Percentiles rank a stretch among this genome's conserved stretches.
These are phyloP conservation scores for Cyaniris semiargus DNA, from an alignment of 2,888 invertebrate genomes.

Conservation along the genomic window DNA sequence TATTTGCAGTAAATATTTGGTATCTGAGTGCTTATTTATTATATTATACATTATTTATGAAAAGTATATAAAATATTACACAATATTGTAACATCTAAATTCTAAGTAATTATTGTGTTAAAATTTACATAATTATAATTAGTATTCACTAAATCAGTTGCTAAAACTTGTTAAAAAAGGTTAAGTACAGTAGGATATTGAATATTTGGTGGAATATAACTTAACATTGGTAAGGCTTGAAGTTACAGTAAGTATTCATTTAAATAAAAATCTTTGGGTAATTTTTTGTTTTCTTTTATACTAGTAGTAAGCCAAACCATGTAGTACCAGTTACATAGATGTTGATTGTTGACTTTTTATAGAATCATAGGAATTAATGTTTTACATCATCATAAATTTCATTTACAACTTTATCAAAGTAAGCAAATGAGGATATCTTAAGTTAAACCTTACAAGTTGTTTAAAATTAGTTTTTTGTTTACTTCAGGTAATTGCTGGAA, in stretches of 20 bases:
- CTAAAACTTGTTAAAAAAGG: neutral
- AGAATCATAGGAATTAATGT: no score
- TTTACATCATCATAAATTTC: neutral
- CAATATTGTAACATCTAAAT: no score
- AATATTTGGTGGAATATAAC: constrained; percentile 64
- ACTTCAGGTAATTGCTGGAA: constrained; percentile 62
- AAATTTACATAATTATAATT: neutral
- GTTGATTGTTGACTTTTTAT: no score
- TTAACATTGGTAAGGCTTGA: constrained; percentile 34
- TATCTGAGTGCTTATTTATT: constrained; percentile 10
- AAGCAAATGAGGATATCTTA: no score
- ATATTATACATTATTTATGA: neutral
- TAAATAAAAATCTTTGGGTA: constrained; percentile 51
- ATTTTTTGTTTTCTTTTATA: constrained; percentile 45
- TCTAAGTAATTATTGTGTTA: neutral
- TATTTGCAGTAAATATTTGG: constrained; percentile 59
- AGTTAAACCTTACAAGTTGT: neutral
- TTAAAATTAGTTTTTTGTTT: constrained; percentile 12
- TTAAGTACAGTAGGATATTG: neutral
- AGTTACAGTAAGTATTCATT: constrained; percentile 62
- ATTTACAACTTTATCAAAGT: no score
- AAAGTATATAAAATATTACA: neutral
- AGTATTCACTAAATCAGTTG: no score
- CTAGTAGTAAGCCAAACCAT: neutral
- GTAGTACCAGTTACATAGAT: neutral